phyloP scores from a whole-genome alignment of 2,888 invertebrate genomes.

The Acronicta alni region DNA sequence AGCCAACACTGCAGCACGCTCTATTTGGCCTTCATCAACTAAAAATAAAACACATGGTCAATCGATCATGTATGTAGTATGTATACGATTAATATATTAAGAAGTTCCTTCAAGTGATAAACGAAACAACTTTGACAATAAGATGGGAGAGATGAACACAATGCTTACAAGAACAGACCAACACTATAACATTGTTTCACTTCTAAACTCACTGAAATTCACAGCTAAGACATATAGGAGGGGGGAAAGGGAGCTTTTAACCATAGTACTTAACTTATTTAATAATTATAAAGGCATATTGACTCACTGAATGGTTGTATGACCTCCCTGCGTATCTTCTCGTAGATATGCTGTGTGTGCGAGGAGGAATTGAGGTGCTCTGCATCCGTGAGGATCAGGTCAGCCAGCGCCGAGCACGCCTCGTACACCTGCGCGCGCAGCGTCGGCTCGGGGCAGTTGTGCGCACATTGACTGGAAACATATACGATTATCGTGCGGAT shows the following conservation, averaged over 20 bases:
- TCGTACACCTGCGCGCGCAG: conserved; percentile 79
- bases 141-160: too few relatives aligned
- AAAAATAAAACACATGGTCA: conserved; percentile 32
- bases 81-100: too few relatives aligned
- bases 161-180: too few relatives aligned
- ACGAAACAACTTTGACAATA: too few relatives aligned
- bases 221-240: too few relatives aligned
- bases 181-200: too few relatives aligned
- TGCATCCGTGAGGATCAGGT: conserved; percentile 66
- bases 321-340: conserved; percentile 90
- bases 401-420: conserved; percentile 75
- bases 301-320: conserved; percentile 91
- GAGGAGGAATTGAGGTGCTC: conserved; percentile 43
- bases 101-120: too few relatives aligned
- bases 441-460: conserved; percentile 87
- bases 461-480: conserved; percentile 81
- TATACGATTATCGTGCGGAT: too few relatives aligned
- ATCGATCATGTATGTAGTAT: not conserved
- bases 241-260: too few relatives aligned
- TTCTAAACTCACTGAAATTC: too few relatives aligned
- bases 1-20: conserved; percentile 94
- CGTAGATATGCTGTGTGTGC: conserved; percentile 85
- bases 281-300: too few relatives aligned
- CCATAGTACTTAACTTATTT: too few relatives aligned
- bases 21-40: conserved; percentile 94